phyloP scores from a whole-genome alignment of 1,140 invertebrate genomes.

The Brachionus koreanus region DNA sequence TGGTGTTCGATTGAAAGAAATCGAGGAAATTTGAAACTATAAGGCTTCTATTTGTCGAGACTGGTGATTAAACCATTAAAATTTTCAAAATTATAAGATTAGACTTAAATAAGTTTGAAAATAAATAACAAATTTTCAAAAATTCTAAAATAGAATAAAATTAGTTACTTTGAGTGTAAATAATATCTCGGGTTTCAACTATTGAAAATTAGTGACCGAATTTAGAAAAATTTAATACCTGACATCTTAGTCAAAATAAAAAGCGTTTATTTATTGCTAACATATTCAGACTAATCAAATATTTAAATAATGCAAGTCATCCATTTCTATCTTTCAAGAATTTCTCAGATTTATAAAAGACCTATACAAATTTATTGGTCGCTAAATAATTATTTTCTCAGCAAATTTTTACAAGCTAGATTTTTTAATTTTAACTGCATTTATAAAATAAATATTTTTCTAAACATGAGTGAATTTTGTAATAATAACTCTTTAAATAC shows the following conservation, averaged over 20 bases:
- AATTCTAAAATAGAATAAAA: not conserved
- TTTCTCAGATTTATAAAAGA: not conserved
- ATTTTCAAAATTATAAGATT: not conserved
- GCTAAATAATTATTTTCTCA: not conserved
- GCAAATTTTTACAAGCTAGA: not conserved
- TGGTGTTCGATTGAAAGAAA: not conserved
- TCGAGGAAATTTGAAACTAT: not conserved
- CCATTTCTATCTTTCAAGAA: not conserved
- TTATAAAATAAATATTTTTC: not conserved
- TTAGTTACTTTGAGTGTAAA: not conserved
- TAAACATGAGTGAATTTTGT: not conserved
- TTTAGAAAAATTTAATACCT: not conserved
- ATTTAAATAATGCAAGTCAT: not conserved
- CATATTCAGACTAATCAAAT: not conserved
- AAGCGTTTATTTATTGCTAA: not conserved
- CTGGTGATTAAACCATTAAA: not conserved
- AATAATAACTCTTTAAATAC: not conserved
- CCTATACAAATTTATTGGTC: not conserved
- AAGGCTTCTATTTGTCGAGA: not conserved
- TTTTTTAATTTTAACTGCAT: not conserved
- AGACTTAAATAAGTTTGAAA: not conserved
- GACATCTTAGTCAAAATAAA: not conserved
- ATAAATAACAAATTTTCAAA: not conserved
- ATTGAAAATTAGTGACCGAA: conserved; percentile 7
- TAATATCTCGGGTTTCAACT: not conserved